Base-by-base conservation (phyloP, 2,888 invertebrate species). In the Caenorhabditis sulstoni region DNA sequence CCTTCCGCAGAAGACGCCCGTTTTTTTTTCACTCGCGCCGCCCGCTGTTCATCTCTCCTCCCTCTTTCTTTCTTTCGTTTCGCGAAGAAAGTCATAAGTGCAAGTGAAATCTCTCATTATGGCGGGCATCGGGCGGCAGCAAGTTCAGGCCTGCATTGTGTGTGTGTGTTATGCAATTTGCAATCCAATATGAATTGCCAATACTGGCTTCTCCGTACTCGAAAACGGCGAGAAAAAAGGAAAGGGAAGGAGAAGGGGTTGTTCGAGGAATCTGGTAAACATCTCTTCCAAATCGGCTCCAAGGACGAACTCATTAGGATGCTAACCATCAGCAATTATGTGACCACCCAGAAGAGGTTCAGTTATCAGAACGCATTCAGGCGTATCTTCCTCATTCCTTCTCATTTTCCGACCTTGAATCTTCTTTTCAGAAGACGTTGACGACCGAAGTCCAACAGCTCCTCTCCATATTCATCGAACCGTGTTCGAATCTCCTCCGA, bases 71-170 rank as follows among this genome's bases (percentile, higher is more conserved):
- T 45, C 45, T 55, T 66, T 45, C 55, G 47, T 55, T 47, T 62
- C 50, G 47, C 57, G 37, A 37, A 50, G 52, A 61, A 61, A 45
- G 61, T 70, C 71, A 62, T 62, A 71, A 71, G 71, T 71, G 71
- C 71, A 71, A 71, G 71, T 71, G 71, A 64, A 71, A 71, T 71
- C 57, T 61, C 61, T 66, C 55, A 66, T 67, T 58, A 67, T 58
- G 67, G 58, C 67, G 57, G 49, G 29, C 67, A 47, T 14, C 14
- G 4, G 4, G 12, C n/a, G 16, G 37, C 41, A 65, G 55, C 67
- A 67, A 67, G 67, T 67, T 58, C 62, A 61, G 41, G 49, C 18
- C 23, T 61, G 5, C 23, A 68, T 58, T 50, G 68, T 58, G 11
- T 50, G n/a, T 35, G 45, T 23, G 52, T 58, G 39, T 59, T 61